Base-by-base conservation (phyloP, 2,797 vertebrate genomes). In the Aplochiton taeniatus region DNA sequence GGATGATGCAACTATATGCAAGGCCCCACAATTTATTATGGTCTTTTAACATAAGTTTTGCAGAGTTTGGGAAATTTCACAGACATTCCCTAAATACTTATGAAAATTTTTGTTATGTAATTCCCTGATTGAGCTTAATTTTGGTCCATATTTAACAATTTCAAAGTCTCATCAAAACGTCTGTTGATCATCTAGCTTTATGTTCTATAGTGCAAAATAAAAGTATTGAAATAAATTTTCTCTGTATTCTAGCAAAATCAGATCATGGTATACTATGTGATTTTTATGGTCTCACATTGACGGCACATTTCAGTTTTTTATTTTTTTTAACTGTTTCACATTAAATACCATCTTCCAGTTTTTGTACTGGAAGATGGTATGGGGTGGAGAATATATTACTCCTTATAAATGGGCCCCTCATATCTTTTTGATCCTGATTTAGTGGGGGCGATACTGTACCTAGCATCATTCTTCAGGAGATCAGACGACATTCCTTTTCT, bases 1-100 rank as follows among this genome's bases (percentile, higher is more conserved):
- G 45, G 68, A 80, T 83, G 83, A 84, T 86, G 84, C 79, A 86
- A 86, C 66, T 42, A 58, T 31, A 9, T 81, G 84, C 75, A 86
- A 86, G 77, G 64, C 69, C 71, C 74, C 68, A 66, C 70, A 67
- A 64, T 64, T 44, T 57, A 51, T 67, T 74, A 31, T 31, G 31
- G 31, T 73, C 72, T 76, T 76, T 81, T 74, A 75, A 65, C 31
- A 80, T 63, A 66, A 62, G 31, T 31, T 31, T 31, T 31, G 31
- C 63, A 65, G 68, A 55, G 66, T 68, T 49, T 19, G 20, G 61
- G 69, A 69, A 69, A 74, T 73, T 81, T 77, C 77, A 65, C 52
- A 57, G 52, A 71, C 68, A 79, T 71, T 42, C 42, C 41, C 52
- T 77, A 53, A 70, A 62, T 61, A 62, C 56, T 65, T 60, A 70